These are phyloP conservation scores for Andricus curvator DNA, from an alignment of 2,888 invertebrate genomes.

Conservation along the genomic window DNA sequence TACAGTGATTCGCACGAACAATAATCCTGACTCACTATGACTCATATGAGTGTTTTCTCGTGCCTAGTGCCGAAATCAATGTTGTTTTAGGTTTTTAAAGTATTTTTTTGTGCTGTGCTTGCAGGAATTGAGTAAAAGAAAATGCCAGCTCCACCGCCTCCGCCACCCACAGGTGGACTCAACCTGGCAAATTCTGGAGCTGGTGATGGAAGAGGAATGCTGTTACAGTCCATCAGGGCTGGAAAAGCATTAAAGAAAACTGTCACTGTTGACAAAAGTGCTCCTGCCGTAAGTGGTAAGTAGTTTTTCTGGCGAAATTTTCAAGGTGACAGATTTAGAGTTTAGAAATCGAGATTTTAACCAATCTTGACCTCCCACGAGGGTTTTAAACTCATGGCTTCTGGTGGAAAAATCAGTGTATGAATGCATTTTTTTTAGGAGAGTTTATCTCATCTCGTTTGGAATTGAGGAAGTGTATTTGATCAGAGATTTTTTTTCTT, in stretches of 20 bases:
- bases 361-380: neutral
- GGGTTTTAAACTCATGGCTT: neutral
- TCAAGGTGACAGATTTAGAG: neutral
- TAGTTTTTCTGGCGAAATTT: neutral
- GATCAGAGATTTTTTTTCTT: neutral
- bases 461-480: neutral
- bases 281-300: slow-evolving; percentile 87
- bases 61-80: slow-evolving; percentile 13
- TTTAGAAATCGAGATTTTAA: neutral
- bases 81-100: neutral
- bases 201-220: slow-evolving; percentile 82
- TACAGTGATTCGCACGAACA: neutral
- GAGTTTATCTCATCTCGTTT: neutral
- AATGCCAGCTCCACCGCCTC: slow-evolving; percentile 82
- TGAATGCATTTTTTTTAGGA: neutral
- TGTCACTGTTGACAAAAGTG: slow-evolving; percentile 94
- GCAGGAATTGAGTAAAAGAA: slow-evolving; percentile 47
- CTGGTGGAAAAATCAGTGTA: neutral
- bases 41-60: slow-evolving; percentile 8
- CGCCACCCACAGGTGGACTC: slow-evolving; percentile 82
- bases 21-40: slow-evolving; percentile 35
- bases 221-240: slow-evolving; percentile 90
- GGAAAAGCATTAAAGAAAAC: slow-evolving; percentile 91
- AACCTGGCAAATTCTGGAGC: slow-evolving; percentile 78
- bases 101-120: slow-evolving; percentile 18